These are phyloP conservation scores for Siphamia tubifer DNA, from an alignment of 2,113 vertebrate genomes.

Conservation along the genomic window DNA sequence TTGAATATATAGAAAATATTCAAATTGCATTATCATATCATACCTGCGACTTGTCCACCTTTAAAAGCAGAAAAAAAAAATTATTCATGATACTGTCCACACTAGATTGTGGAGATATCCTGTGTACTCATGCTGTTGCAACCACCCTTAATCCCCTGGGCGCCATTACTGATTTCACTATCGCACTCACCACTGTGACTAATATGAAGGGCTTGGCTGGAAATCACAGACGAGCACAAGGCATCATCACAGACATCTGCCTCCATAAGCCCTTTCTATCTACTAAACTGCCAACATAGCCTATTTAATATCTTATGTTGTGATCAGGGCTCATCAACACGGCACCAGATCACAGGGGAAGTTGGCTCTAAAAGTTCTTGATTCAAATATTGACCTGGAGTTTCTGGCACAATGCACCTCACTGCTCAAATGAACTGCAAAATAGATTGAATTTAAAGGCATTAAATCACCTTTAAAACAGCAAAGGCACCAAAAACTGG, in stretches of 20 bases:
- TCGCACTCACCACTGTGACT: neutral
- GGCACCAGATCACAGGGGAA: too few relatives aligned
- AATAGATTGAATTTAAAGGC: too few relatives aligned
- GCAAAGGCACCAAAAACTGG: too few relatives aligned
- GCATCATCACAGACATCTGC: neutral
- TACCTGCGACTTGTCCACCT: neutral
- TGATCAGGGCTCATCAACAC: too few relatives aligned
- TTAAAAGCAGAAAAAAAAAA: neutral
- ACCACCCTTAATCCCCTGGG: neutral
- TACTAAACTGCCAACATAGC: neutral
- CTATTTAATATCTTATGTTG: constrained; percentile 1
- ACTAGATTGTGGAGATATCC: neutral
- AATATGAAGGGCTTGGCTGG: neutral
- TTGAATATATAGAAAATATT: too few relatives aligned
- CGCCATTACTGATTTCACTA: neutral
- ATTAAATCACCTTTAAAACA: too few relatives aligned
- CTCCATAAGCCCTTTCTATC: neutral
- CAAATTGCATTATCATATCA: too few relatives aligned
- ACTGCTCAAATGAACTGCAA: too few relatives aligned
- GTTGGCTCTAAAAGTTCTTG: too few relatives aligned
- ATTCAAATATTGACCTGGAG: too few relatives aligned
- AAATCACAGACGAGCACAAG: neutral
- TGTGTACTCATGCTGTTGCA: neutral
- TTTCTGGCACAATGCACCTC: too few relatives aligned
- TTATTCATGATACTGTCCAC: neutral